Evolutionary conservation across 2,797 vertebrate species (phyloP).

Genomic region (Hemitrygon akajei): DNA sequence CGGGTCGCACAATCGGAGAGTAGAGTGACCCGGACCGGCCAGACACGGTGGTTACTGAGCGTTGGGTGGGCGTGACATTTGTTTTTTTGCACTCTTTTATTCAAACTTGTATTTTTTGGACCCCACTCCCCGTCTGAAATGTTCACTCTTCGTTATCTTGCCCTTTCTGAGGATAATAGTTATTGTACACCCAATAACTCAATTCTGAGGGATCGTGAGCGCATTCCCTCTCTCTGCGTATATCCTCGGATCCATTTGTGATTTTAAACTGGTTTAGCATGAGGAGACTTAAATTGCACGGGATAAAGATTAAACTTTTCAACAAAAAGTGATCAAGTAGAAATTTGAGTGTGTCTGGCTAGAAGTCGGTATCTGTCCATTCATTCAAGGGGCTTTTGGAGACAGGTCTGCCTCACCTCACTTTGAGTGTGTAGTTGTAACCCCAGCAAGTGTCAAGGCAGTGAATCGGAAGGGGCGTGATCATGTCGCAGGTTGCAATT

Average conservation of each 20-base stretch:
- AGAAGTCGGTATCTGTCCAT: no score
- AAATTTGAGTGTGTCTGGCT: no score
- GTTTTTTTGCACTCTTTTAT: background rate
- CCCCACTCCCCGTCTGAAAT: background rate
- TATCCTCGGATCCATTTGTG: background rate
- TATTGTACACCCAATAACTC: background rate
- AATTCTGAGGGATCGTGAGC: background rate
- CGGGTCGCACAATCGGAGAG: background rate
- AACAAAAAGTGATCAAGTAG: no score
- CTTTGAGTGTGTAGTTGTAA: background rate
- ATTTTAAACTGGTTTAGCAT: background rate
- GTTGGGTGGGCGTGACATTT: background rate
- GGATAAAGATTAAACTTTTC: no score
- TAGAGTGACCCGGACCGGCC: background rate
- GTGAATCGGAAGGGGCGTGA: background rate
- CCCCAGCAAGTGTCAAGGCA: background rate
- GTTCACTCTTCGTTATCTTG: background rate
- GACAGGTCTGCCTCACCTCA: no score
- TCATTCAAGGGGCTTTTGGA: no score
- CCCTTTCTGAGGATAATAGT: background rate
- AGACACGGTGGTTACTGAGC: no score
- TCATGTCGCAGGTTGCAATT: background rate
- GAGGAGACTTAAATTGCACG: background rate
- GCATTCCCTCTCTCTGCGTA: background rate
- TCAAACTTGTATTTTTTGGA: background rate